phyloP scores from a whole-genome alignment of 2,888 invertebrate species.

The Vandiemenella viatica region DNA sequence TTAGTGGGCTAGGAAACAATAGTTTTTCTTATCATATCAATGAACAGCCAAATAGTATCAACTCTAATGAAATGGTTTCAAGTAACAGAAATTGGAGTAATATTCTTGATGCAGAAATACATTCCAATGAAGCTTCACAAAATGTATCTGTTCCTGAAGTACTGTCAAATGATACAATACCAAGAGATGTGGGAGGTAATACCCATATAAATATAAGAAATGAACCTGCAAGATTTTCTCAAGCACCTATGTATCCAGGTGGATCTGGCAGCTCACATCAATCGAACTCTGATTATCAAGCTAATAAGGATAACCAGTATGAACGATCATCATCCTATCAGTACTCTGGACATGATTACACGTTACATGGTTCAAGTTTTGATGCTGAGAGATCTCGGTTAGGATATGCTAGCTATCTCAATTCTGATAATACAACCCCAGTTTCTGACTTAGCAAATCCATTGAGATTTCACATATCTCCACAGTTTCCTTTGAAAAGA shows the following conservation, averaged over 20 bases:
- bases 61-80: no score
- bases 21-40: no score
- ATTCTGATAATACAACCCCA: constrained; percentile 8
- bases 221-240: constrained; percentile 25
- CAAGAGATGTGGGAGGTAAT: no score
- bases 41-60: no score
- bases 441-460: constrained; percentile 17
- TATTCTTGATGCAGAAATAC: no score
- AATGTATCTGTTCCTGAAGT: no score
- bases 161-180: no score
- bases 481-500: constrained; percentile 10
- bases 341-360: neutral
- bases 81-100: no score
- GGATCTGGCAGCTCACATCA: constrained; percentile 13
- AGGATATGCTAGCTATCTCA: constrained; percentile 15
- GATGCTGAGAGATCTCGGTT: constrained; percentile 6
- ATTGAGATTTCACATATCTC: constrained; percentile 18
- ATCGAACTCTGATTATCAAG: constrained; percentile 26
- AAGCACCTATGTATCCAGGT: constrained; percentile 47
- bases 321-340: neutral
- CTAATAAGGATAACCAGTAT: constrained; percentile 21
- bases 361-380: neutral
- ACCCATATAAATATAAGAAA: no score
- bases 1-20: no score
- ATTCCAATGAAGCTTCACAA: no score